These are phyloP conservation scores for Onthophagus taurus DNA, from an alignment of 1,140 invertebrate species.

Conservation along the genomic window DNA sequence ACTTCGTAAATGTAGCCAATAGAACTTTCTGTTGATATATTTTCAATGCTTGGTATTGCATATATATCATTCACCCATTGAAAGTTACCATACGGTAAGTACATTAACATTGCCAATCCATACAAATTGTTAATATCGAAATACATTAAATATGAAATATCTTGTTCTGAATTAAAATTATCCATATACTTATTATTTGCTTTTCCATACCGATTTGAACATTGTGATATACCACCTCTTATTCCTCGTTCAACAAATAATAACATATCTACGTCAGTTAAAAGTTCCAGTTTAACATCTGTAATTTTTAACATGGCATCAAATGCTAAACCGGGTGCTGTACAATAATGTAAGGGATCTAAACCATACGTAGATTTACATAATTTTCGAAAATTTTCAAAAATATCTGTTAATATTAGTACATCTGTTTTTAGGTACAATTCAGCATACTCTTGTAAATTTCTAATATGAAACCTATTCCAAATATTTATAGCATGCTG, in stretches of 20 bases:
- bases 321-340: conserved; percentile 13
- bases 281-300: conserved; percentile 12
- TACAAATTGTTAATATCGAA: conserved; percentile 45
- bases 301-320: conserved; percentile 16
- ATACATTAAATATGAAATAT: conserved; percentile 38
- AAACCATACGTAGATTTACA: conserved; percentile 22
- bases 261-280: conserved; percentile 11
- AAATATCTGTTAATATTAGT: conserved; percentile 9
- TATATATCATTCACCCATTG: conserved; percentile 29
- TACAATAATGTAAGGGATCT: conserved; percentile 12
- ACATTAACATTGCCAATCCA: conserved; percentile 38
- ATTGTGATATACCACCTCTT: conserved; percentile 32
- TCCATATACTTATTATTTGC: conserved; percentile 28
- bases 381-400: conserved; percentile 17
- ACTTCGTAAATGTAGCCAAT: too few relatives aligned
- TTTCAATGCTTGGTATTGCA: background rate
- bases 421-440: conserved; percentile 39
- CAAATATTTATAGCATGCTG: conserved; percentile 33
- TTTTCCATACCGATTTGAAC: conserved; percentile 27
- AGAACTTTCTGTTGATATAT: conserved; percentile 28
- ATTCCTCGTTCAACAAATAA: conserved; percentile 24
- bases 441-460: conserved; percentile 34
- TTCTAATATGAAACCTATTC: conserved; percentile 32
- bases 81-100: conserved; percentile 36
- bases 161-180: conserved; percentile 35